phyloP scores from a whole-genome alignment of 1,140 invertebrate species.

The Achatina immaculata region DNA sequence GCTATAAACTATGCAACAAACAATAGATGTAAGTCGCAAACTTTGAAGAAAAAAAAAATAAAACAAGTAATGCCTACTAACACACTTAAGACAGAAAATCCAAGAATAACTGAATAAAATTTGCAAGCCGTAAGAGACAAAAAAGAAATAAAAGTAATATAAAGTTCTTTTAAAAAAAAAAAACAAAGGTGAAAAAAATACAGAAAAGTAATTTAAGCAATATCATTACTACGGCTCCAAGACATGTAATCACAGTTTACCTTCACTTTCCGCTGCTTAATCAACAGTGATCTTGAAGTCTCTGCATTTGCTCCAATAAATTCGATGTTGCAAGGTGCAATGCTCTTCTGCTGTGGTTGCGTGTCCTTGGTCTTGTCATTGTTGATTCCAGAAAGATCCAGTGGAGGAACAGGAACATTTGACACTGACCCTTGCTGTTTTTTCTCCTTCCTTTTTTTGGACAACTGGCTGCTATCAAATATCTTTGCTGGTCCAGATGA shows the following conservation, averaged over 20 bases:
- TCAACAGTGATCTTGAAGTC: conserved; percentile 49
- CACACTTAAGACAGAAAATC: no score
- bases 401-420: conserved; percentile 40
- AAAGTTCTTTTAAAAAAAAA: no score
- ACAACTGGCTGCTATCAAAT: conserved; percentile 46
- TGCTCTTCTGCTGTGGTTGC: conserved; percentile 46
- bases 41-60: no score
- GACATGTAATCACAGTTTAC: conserved; percentile 32
- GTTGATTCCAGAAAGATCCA: conserved; percentile 54
- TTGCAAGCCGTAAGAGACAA: no score
- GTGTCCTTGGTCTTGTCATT: conserved; percentile 42
- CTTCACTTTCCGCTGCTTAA: conserved; percentile 53
- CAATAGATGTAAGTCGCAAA: no score
- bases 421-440: conserved; percentile 26
- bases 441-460: conserved; percentile 48
- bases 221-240: no score
- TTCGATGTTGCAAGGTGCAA: conserved; percentile 58
- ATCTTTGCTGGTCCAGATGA: conserved; percentile 26
- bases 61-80: no score
- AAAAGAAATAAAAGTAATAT: no score
- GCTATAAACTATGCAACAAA: no score
- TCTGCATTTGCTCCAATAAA: conserved; percentile 58
- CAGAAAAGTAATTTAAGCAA: no score
- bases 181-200: no score
- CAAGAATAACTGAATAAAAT: no score